Conservation (phyloP, 2,113 vertebrate species). For the Ardeotis arabs region DNA sequence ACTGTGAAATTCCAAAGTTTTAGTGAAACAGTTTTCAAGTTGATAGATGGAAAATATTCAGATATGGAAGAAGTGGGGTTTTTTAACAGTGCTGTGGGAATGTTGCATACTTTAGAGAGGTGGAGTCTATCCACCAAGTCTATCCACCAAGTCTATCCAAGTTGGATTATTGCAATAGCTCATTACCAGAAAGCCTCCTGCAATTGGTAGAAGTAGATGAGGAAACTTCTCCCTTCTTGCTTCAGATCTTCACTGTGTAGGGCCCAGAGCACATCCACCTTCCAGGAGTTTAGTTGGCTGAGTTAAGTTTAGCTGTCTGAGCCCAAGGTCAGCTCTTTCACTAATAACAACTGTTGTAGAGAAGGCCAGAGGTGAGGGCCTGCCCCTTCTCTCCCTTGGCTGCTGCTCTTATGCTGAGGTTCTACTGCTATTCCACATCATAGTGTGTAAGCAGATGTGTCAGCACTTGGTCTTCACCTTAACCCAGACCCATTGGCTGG, state of each 20-base stretch:
- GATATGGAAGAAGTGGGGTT: fast-evolving
- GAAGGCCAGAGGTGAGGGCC: not conserved
- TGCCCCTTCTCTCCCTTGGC: not conserved
- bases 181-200: not conserved
- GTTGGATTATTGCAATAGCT: not conserved
- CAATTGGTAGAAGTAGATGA: not conserved
- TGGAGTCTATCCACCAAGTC: not conserved
- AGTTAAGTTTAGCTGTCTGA: not conserved
- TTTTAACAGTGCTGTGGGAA: not conserved
- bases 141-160: not conserved
- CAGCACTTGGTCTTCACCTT: not conserved
- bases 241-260: not conserved
- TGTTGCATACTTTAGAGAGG: not conserved
- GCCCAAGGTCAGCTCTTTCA: not conserved
- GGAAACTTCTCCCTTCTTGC: not conserved
- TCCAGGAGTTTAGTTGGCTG: not conserved
- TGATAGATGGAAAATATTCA: not conserved
- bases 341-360: not conserved
- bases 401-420: not conserved
- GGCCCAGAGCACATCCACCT: not conserved
- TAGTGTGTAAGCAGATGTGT: not conserved
- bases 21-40: not conserved
- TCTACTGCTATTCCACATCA: not conserved
- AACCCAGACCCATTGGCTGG: not conserved
- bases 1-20: not conserved